Conservation (phyloP, 2,888 invertebrate genomes). For the Cecidostiba fungosa region DNA sequence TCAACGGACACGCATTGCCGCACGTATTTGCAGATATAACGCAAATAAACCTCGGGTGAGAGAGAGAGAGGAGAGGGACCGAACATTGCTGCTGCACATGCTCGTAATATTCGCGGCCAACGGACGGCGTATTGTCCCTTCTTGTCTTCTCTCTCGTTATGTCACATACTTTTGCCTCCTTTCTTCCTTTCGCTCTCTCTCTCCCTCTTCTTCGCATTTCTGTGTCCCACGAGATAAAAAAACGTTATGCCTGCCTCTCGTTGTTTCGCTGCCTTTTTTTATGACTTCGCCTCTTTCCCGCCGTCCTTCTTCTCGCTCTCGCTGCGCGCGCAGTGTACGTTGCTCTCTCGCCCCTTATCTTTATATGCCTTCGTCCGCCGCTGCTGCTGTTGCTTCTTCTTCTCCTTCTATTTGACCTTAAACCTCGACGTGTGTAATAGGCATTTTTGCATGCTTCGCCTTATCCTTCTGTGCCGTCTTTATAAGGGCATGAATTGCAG, state of each 20-base stretch:
- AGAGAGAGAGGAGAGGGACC: slow-evolving; percentile 36
- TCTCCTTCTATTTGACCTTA: slow-evolving; percentile 49
- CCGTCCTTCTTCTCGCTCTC: not conserved
- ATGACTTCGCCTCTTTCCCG: not conserved
- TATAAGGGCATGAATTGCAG: slow-evolving; percentile 18
- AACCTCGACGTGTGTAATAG: slow-evolving; percentile 38
- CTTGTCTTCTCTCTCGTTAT: slow-evolving; percentile 50
- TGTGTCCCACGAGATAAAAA: slow-evolving; percentile 50
- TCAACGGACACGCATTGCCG: slow-evolving; percentile 70
- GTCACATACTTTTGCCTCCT: slow-evolving; percentile 42
- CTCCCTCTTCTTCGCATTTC: slow-evolving; percentile 10
- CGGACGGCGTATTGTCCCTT: slow-evolving; percentile 25
- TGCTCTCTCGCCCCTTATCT: slow-evolving; percentile 39
- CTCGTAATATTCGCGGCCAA: slow-evolving; percentile 66
- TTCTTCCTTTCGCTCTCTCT: not conserved
- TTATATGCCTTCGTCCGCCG: slow-evolving; percentile 27
- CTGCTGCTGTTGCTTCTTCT: too few species aligned
- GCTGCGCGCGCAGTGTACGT: not conserved
- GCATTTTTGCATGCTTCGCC: slow-evolving; percentile 15
- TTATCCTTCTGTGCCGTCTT: not conserved
- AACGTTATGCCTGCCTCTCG: slow-evolving; percentile 13
- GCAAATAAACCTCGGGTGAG: slow-evolving; percentile 70
- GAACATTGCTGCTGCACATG: slow-evolving; percentile 62
- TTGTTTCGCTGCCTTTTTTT: slow-evolving; percentile 43
- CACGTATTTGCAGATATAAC: slow-evolving; percentile 74